Percentiles rank a stretch among this genome's conserved stretches.
phyloP scores from a whole-genome alignment of 2,797 vertebrate species.

The Rachycentron canadum region DNA sequence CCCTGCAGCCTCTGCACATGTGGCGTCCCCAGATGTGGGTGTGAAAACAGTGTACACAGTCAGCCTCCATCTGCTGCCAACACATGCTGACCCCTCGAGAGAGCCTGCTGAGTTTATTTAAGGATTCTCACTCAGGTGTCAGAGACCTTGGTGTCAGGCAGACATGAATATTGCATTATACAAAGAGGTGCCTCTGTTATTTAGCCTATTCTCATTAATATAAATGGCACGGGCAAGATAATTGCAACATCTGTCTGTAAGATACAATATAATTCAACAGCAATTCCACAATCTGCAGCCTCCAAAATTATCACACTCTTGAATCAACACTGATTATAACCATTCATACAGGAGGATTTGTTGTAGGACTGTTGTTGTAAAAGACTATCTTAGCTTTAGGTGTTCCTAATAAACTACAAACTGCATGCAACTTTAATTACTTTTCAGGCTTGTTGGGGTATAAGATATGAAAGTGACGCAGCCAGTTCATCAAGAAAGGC shows the following conservation, averaged over 20 bases:
- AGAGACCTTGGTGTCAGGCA: neutral
- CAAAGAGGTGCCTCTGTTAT: neutral
- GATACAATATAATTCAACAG: neutral
- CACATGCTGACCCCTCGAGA: constrained; percentile 31
- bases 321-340: no score
- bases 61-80: constrained; percentile 38
- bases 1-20: constrained; percentile 29
- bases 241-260: neutral
- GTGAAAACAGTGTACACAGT: constrained; percentile 14
- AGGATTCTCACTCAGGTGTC: constrained; percentile 26
- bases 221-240: neutral
- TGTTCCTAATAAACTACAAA: neutral
- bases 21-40: constrained; percentile 37
- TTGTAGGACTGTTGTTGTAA: neutral
- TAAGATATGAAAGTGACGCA: neutral
- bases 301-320: neutral
- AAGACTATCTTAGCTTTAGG: neutral
- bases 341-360: no score
- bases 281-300: neutral
- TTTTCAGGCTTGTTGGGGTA: neutral
- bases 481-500: neutral
- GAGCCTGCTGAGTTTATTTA: neutral
- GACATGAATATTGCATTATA: neutral
- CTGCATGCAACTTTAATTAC: neutral
- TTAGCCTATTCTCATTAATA: neutral